A percentile compares a stretch with the other conserved stretches of the same genome.
phyloP scores from a whole-genome alignment of 2,113 vertebrate genomes.

The Bambusicola thoracicus region DNA sequence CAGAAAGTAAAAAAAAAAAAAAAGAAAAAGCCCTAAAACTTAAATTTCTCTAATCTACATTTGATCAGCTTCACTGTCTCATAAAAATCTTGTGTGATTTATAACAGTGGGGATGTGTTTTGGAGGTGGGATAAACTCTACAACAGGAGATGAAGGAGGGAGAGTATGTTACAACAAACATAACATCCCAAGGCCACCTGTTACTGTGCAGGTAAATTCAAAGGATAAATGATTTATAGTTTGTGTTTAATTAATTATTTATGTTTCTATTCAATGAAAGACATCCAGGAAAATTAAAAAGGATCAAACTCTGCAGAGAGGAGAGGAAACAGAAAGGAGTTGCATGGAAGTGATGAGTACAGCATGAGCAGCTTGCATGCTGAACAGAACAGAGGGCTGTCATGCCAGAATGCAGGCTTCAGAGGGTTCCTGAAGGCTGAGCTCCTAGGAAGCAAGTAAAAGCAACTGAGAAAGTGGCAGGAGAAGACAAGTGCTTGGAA shows the following conservation, averaged over 20 bases:
- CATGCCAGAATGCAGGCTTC: neutral
- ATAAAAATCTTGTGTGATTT: neutral
- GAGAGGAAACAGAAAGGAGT: neutral
- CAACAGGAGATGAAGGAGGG: accelerated
- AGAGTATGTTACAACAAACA: accelerated
- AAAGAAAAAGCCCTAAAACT: neutral
- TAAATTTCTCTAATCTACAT: neutral
- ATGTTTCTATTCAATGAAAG: neutral
- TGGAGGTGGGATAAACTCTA: neutral
- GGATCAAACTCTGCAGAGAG: neutral
- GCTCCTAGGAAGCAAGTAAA: neutral
- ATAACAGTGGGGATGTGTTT: neutral
- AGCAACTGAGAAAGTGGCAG: neutral
- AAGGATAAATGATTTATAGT: neutral
- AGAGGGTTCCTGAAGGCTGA: neutral
- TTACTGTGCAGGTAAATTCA: neutral
- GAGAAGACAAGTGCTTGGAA: neutral
- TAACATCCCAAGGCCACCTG: neutral
- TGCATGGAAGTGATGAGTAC: neutral
- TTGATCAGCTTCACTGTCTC: neutral
- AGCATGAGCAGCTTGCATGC: neutral
- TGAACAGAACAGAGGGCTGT: neutral
- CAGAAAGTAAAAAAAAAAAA: neutral
- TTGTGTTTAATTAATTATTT: neutral
- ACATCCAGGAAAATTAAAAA: neutral